phyloP scores from a whole-genome alignment of 2,888 invertebrate species.

The Rosalia funebris region DNA sequence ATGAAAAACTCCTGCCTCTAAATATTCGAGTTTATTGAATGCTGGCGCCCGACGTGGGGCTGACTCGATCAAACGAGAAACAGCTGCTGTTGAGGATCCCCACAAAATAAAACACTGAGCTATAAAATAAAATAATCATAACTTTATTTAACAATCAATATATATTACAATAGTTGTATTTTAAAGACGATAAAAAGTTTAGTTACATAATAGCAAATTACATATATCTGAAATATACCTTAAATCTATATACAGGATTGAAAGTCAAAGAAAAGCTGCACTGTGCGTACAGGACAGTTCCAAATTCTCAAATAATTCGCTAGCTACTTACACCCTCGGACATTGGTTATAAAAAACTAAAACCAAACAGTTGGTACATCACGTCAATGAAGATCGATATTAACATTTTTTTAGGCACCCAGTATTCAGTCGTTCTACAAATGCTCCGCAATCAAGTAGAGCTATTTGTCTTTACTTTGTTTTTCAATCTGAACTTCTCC shows the following conservation, averaged over 20 bases:
- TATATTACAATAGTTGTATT: constrained; percentile 32
- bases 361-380: constrained; percentile 44
- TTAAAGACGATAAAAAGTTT: constrained; percentile 32
- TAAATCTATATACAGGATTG: constrained; percentile 14
- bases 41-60: too few relatives aligned
- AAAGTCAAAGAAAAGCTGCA: constrained; percentile 16
- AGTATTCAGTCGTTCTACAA: constrained; percentile 47
- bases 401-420: constrained; percentile 50
- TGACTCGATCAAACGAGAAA: too few relatives aligned
- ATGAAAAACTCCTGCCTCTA: too few relatives aligned
- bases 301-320: constrained; percentile 12
- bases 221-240: constrained; percentile 30
- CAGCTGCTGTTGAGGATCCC: too few relatives aligned
- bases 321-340: constrained; percentile 29
- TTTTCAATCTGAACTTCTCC: constrained; percentile 66
- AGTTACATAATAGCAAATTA: constrained; percentile 30
- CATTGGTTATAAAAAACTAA: constrained; percentile 33
- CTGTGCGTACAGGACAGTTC: constrained; percentile 17
- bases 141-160: constrained; percentile 39
- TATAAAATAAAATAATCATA: constrained; percentile 32
- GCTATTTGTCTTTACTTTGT: constrained; percentile 40
- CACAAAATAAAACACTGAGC: not conserved
- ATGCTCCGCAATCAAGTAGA: constrained; percentile 31
- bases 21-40: too few relatives aligned
- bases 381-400: constrained; percentile 43